Evolutionary conservation across 2,797 vertebrate genomes (phyloP).

Genomic region (Sparidentex hasta): DNA sequence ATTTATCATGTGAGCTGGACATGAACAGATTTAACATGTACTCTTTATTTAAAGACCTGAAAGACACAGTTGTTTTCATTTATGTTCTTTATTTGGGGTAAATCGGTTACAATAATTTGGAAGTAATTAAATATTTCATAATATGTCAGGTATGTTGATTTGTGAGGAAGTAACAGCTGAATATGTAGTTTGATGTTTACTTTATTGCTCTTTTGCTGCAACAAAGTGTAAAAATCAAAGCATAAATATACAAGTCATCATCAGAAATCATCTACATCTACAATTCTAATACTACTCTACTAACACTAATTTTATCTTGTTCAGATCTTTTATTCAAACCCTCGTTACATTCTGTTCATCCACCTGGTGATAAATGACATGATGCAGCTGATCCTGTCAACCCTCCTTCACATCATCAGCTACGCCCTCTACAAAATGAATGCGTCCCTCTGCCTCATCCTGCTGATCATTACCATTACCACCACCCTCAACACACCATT

Average conservation of each 20-base stretch:
- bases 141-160: too few species aligned
- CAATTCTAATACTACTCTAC: not conserved
- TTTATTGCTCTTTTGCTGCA: not conserved
- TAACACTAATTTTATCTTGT: not conserved
- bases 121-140: not conserved
- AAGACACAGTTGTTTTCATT: not conserved
- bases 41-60: not conserved
- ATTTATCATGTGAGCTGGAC: not conserved
- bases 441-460: constrained; percentile 58
- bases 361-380: constrained; percentile 82
- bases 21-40: too few species aligned
- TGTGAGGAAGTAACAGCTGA: not conserved
- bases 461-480: constrained; percentile 55
- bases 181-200: not conserved
- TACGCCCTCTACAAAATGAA: constrained; percentile 53
- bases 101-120: not conserved
- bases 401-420: constrained; percentile 64
- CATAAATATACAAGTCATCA: not conserved
- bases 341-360: constrained; percentile 81
- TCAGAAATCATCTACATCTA: not conserved
- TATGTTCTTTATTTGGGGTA: not conserved
- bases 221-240: not conserved
- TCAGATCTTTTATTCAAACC: constrained; percentile 55
- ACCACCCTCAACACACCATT: constrained; percentile 75
- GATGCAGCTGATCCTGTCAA: constrained; percentile 69